Evolutionary conservation across 2,888 invertebrate species (phyloP), one percentile per base, ranked within the genome.

Genomic region (Papilio demoleus): DNA sequence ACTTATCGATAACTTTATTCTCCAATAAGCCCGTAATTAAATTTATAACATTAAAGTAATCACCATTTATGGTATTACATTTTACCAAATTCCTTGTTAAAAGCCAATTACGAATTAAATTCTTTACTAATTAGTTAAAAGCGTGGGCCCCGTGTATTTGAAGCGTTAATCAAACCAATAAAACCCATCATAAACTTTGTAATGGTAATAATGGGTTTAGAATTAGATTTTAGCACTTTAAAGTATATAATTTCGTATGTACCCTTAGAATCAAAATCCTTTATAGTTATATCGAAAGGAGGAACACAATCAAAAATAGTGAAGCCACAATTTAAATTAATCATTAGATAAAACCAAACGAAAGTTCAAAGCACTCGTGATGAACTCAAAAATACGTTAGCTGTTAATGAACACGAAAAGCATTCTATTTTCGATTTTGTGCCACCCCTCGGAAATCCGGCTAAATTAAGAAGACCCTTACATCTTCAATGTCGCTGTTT

Each of bases 31-130:
- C 3, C 27, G 24, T 53, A n/a, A 53, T 50, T 50, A 14, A 50
- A 50, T 8, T 24, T 24, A 8, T 47, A 24, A 53, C n/a, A 53
- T 53, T 53, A 14, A 27, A 50, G 27, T n/a, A 27, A 27, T 53
- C 53, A 27, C 27, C 24, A n/a, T 27, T 59, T 36, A 36, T 36
- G 76, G 75, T 77, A 42, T 34, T 50, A 65, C 27, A 77, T 79
- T 81, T 82, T 82, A 87, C 86, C 87, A 84, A 84, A 82, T 84
- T 83, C 81, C 82, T 76, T 77, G 80, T 79, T 81, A 82, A 76
- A 84, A 83, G 82, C 80, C 80, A 83, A 85, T 74, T 75, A 74
- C 71, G 75, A 64, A 70, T 70, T 75, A 71, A 70, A 69, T 73
- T 73, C 81, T 74, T 74, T 73, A 76, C 79, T 68, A 77, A 83